Conservation (phyloP, 2,888 invertebrate genomes). For the Maniola hyperantus region DNA sequence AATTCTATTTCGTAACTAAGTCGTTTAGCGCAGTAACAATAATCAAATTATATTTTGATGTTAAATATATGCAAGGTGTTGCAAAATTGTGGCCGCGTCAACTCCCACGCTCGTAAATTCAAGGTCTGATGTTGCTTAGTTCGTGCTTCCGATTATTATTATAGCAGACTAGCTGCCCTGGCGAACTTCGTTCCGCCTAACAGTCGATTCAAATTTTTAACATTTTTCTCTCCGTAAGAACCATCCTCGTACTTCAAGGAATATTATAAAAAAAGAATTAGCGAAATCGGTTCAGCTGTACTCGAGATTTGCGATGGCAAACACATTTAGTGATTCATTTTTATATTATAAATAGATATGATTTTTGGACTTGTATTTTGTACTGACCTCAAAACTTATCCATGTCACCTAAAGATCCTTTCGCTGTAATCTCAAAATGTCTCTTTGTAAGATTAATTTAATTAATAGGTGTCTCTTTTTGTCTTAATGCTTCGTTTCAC, state of each 20-base stretch:
- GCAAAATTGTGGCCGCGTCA: constrained; percentile 58
- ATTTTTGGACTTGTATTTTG: background rate
- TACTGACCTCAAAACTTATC: background rate
- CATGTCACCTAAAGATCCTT: constrained; percentile 3
- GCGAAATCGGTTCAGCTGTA: too few relatives aligned
- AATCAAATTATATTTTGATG: constrained; percentile 19
- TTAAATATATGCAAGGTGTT: constrained; percentile 36
- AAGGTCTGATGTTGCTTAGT: constrained; percentile 61
- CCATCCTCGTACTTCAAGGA: too few relatives aligned
- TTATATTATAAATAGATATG: too few relatives aligned
- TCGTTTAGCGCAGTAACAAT: background rate
- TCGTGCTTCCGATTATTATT: constrained; percentile 27
- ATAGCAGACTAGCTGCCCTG: too few relatives aligned
- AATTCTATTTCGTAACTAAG: background rate
- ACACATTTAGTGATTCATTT: too few relatives aligned
- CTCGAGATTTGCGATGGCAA: too few relatives aligned
- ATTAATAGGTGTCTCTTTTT: constrained; percentile 16
- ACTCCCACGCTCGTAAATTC: constrained; percentile 57
- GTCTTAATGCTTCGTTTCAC: constrained; percentile 14
- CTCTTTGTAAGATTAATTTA: constrained; percentile 5
- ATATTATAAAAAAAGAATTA: too few relatives aligned
- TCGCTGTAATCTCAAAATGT: constrained; percentile 11
- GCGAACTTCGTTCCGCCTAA: too few relatives aligned
- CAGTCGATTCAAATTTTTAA: too few relatives aligned
- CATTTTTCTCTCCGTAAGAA: too few relatives aligned